phyloP scores from a whole-genome alignment of 2,888 invertebrate genomes.

The Melipona beecheii region DNA sequence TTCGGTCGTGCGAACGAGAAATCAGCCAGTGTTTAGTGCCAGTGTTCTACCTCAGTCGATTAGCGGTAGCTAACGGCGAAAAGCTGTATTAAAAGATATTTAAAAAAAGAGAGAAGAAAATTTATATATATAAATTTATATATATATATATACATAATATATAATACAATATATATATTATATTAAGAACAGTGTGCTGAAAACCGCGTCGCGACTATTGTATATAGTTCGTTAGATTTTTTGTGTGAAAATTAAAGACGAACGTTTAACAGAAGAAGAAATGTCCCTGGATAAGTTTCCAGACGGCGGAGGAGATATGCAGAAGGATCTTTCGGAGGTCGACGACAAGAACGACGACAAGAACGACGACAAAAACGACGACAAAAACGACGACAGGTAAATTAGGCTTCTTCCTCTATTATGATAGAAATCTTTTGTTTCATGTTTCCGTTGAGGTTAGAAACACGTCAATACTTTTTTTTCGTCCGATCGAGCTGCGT shows the following conservation, averaged over 20 bases:
- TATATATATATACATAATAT: slow-evolving; percentile 59
- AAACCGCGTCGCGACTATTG: slow-evolving; percentile 43
- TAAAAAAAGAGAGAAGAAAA: slow-evolving; percentile 55
- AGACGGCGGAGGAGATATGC: slow-evolving; percentile 77
- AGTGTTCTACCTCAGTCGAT: slow-evolving; percentile 74
- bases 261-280: slow-evolving; percentile 34
- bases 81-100: slow-evolving; percentile 63
- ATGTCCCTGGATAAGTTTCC: slow-evolving; percentile 82
- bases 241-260: slow-evolving; percentile 53
- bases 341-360: slow-evolving; percentile 82
- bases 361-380: slow-evolving; percentile 81
- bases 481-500: slow-evolving; percentile 20
- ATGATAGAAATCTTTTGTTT: slow-evolving; percentile 31
- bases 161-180: slow-evolving; percentile 60
- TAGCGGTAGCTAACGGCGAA: slow-evolving; percentile 62
- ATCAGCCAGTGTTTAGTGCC: slow-evolving; percentile 73
- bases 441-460: slow-evolving; percentile 47
- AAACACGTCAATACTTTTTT: slow-evolving; percentile 26
- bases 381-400: slow-evolving; percentile 78
- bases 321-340: slow-evolving; percentile 81
- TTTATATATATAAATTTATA: slow-evolving; percentile 58
- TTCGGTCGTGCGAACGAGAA: slow-evolving; percentile 56
- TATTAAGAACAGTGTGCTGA: slow-evolving; percentile 65
- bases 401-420: slow-evolving; percentile 51
- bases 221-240: slow-evolving; percentile 53